These are phyloP conservation scores for Bolinopsis microptera DNA, from an alignment of 37 sponge, comb jelly and placozoan genomes.

Conservation along the genomic window DNA sequence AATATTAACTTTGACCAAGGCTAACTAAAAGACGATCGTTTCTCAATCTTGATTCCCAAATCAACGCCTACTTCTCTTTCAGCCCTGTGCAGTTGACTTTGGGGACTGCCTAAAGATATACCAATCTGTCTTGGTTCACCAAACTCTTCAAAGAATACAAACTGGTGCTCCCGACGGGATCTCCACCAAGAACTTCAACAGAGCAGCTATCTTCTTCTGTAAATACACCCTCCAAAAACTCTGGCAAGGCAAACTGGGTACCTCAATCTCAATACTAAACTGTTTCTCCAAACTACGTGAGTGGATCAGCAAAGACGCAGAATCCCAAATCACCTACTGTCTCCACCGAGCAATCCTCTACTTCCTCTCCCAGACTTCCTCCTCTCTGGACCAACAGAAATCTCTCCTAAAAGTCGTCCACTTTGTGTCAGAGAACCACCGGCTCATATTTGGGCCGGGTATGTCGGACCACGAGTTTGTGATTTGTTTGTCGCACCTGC, in stretches of 20 bases:
- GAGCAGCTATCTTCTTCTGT: constrained; percentile 39
- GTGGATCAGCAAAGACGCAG: constrained; percentile 44
- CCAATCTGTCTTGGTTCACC: background rate
- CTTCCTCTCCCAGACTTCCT: constrained; percentile 19
- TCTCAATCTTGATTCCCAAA: no score
- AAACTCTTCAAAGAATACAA: constrained; percentile 26
- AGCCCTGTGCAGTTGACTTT: constrained; percentile 17
- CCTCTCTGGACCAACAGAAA: background rate
- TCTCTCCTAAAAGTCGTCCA: constrained; percentile 33
- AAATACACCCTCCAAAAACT: constrained; percentile 21
- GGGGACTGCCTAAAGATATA: background rate
- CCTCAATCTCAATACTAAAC: background rate
- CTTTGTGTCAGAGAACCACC: constrained; percentile 21
- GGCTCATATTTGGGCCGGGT: background rate
- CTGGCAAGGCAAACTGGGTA: constrained; percentile 41
- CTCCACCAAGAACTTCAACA: constrained; percentile 54
- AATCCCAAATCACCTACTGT: background rate
- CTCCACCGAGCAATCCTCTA: constrained; percentile 62
- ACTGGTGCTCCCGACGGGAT: constrained; percentile 56
- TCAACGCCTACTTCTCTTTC: no score
- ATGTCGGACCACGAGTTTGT: constrained; percentile 30
- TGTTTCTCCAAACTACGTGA: constrained; percentile 35
- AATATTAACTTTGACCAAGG: no score
- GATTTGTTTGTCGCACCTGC: background rate
- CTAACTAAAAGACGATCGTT: no score